phyloP scores from a whole-genome alignment of 2,113 vertebrate genomes.

The Rhodinocichla rosea region DNA sequence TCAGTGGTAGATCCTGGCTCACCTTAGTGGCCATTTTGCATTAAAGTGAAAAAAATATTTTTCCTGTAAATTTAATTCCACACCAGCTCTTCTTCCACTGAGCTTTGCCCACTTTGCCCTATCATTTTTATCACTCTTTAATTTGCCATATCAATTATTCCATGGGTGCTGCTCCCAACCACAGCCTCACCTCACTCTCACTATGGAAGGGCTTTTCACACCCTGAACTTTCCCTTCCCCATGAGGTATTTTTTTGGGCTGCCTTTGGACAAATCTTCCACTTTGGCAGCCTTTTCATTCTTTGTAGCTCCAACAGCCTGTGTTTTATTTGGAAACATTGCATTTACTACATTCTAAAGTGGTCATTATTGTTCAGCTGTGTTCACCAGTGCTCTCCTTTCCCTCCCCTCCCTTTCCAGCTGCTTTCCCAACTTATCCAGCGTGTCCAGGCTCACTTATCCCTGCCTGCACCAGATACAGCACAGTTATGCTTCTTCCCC shows the following conservation, averaged over 20 bases:
- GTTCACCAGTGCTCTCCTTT: neutral
- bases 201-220: neutral
- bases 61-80: neutral
- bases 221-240: neutral
- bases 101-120: neutral
- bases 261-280: neutral
- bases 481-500: slow-evolving; percentile 7
- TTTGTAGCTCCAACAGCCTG: neutral
- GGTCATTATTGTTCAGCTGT: neutral
- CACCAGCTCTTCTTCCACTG: neutral
- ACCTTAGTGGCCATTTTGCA: neutral
- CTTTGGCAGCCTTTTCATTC: neutral
- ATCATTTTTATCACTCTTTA: neutral
- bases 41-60: neutral
- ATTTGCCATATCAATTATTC: neutral
- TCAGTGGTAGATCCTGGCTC: neutral
- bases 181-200: neutral
- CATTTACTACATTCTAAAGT: neutral
- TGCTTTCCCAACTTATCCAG: neutral
- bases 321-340: neutral
- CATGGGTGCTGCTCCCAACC: neutral
- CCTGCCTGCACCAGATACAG: neutral
- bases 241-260: neutral
- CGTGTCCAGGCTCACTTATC: neutral
- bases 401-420: neutral